A percentile compares a stretch with the other conserved stretches of the same genome.
Conservation (phyloP, 2,797 vertebrate genomes). For the Echiichthys vipera region DNA sequence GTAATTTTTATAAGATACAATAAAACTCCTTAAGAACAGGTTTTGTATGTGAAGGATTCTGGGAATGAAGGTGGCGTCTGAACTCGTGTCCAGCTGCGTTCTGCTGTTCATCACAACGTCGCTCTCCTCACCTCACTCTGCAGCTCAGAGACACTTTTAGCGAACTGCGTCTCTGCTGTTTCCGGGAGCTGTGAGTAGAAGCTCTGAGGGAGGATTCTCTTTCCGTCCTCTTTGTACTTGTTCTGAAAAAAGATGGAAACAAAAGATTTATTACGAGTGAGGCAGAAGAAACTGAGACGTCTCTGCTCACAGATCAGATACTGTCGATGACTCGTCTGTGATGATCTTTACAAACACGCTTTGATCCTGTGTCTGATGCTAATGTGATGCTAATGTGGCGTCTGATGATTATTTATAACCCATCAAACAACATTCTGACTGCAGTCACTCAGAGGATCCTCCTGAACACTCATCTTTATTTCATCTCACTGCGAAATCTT, state of each 20-base stretch:
- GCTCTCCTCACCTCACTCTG: slow-evolving; percentile 57
- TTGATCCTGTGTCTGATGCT: slow-evolving; percentile 45
- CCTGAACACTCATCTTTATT: too few relatives aligned
- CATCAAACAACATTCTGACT: slow-evolving; percentile 36
- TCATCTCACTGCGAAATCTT: too few relatives aligned
- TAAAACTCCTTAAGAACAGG: too few relatives aligned
- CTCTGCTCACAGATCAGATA: not conserved
- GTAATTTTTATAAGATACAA: too few relatives aligned
- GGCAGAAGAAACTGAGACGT: too few relatives aligned
- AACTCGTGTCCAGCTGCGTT: too few relatives aligned
- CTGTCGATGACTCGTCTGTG: not conserved
- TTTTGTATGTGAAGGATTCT: too few relatives aligned
- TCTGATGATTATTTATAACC: slow-evolving; percentile 49
- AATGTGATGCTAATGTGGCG: too few relatives aligned
- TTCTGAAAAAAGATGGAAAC: slow-evolving; percentile 73
- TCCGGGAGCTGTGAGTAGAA: slow-evolving; percentile 85
- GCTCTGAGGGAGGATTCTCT: slow-evolving; percentile 80
- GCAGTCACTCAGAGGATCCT: too few relatives aligned
- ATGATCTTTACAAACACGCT: not conserved
- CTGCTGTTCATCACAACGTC: too few relatives aligned
- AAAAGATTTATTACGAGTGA: too few relatives aligned
- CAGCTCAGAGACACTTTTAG: slow-evolving; percentile 56
- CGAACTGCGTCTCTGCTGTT: slow-evolving; percentile 64
- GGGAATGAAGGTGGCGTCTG: too few relatives aligned
- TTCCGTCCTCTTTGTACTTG: slow-evolving; percentile 89